Percentiles rank a stretch among this genome's conserved stretches.
Evolutionary conservation across 2,888 invertebrate species (phyloP).

Genomic region (Arctia plantaginis): DNA sequence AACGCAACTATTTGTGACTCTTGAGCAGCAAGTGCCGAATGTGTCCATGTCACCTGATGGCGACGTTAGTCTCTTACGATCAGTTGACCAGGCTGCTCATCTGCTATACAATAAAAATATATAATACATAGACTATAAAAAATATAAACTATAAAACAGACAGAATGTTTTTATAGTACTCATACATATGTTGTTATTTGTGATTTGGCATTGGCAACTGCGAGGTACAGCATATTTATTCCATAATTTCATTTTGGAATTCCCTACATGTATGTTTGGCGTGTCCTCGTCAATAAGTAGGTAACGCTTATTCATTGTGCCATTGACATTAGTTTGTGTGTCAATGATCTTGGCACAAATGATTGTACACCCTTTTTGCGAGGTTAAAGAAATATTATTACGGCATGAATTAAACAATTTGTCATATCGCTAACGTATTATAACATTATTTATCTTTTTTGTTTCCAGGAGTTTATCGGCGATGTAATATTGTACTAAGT

Average conservation of each 20-base stretch:
- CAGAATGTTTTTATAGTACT: background rate
- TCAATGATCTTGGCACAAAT: slow-evolving; percentile 50
- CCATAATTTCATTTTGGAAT: slow-evolving; percentile 37
- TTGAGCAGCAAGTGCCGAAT: background rate
- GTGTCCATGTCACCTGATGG: too few relatives aligned
- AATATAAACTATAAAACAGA: background rate
- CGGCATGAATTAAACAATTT: background rate
- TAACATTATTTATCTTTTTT: background rate
- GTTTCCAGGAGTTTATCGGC: background rate
- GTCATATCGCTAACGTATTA: background rate
- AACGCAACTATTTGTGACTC: background rate
- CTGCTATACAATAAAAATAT: background rate
- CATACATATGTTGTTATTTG: background rate
- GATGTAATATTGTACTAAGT: background rate
- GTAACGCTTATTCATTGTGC: slow-evolving; percentile 56
- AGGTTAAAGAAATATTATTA: background rate
- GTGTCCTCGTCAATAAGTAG: slow-evolving; percentile 53
- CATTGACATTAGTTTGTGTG: slow-evolving; percentile 53
- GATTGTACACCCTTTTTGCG: slow-evolving; percentile 17
- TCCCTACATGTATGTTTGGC: slow-evolving; percentile 37
- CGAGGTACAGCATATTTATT: background rate
- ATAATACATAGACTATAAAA: too few relatives aligned
- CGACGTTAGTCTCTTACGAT: too few relatives aligned
- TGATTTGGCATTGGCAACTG: background rate
- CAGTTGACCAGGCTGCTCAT: background rate